Conservation (phyloP, 1,140 invertebrate genomes). For the Brachionus sp. region DNA sequence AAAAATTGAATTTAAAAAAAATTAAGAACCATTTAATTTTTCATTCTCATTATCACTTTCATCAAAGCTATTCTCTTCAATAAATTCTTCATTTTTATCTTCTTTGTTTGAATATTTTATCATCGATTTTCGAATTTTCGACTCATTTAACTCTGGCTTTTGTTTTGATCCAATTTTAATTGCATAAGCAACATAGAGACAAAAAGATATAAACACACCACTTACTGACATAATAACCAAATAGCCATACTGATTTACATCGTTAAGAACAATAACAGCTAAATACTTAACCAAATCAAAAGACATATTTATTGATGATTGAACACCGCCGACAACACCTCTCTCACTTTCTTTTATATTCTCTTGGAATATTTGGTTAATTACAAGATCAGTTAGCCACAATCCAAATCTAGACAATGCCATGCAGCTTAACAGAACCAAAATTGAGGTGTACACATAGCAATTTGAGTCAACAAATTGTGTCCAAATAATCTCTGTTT, state of each 20-base stretch:
- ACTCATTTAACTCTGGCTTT: neutral
- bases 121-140: conserved; percentile 3
- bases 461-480: neutral
- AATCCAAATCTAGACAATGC: conserved; percentile 40
- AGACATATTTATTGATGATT: conserved; percentile 29
- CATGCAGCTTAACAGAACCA: conserved; percentile 17
- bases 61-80: neutral
- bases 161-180: neutral
- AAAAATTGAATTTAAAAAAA: neutral
- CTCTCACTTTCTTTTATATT: conserved; percentile 14
- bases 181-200: neutral
- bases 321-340: conserved; percentile 33
- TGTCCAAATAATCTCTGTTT: neutral
- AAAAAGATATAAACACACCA: conserved; percentile 12
- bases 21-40: neutral
- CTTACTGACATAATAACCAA: conserved; percentile 24
- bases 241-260: conserved; percentile 17
- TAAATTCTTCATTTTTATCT: neutral
- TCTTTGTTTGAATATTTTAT: neutral
- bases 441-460: neutral
- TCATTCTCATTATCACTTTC: neutral
- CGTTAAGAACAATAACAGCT: neutral
- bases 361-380: conserved; percentile 44
- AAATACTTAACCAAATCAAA: conserved; percentile 44
- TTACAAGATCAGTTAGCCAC: conserved; percentile 41